Base-by-base conservation (phyloP, 1,140 invertebrate species). In the Pararge aegeria region DNA sequence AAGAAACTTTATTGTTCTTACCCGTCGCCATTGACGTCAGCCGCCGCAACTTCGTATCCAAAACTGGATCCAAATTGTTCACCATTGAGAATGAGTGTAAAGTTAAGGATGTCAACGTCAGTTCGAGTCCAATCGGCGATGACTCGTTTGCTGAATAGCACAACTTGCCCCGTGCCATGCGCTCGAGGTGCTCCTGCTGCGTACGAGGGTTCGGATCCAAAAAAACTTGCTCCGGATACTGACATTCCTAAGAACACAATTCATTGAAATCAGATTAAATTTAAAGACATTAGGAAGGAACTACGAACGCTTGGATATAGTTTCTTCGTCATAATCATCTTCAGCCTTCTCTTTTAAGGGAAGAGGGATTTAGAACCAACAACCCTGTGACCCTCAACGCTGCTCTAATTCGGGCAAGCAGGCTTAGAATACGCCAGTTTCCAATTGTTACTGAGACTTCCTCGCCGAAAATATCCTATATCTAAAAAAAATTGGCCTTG, bases 1-100 rank as follows among this genome's bases (percentile, higher is more conserved):
- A n/a, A 34, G 4, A n/a, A 12, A 34, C 3, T 10, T 1, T 34
- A 3, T 34, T 30, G 4, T 10, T 69, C 89, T 90, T 91, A 96
- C 94, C 93, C 93, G 84, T 98, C 97, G 9, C 95, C 95, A 78
- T 98, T 97, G 2, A 98, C 89, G 90, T 98, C 97, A 13, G 95
- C 94, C 2, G 94, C 92, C 4, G 95, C 90, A 3, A 98, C 85
- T 90, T 97, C 95, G 77, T 98, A 98, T 42, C 97, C 97, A 84
- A 96, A 98, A 78, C 95, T 96, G 2, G 95, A 97, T 0, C 94
- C 96, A 78, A 97, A 96, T 82, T 96, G 95, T 88, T 97, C 95
- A 0, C 96, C 96, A 52, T 93, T 93, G 1, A 97, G 86, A 19
- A 93, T 92, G 24, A 94, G 73, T 5, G 90, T 90, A 4, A 94